Evolutionary conservation across 1,140 invertebrate genomes (phyloP), one percentile per base, ranked within the genome.

Genomic region (Sitodiplosis mosellana): DNA sequence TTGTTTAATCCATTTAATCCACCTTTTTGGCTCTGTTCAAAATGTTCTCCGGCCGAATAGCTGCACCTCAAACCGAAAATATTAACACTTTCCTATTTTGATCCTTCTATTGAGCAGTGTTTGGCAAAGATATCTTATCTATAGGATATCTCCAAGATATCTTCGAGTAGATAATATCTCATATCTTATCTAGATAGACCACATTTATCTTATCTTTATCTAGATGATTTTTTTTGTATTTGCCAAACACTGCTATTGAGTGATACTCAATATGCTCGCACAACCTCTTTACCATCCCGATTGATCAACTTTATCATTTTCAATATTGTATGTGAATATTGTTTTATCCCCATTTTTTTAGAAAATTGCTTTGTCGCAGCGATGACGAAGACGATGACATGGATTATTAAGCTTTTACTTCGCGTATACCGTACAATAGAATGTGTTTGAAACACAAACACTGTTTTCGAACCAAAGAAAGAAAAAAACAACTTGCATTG

Each of bases 331-430:
- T 15, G 33, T 34, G 8, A n/a, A 33, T 7, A 21, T 21, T 14
- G 5, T 44, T 44, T 44, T 27, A 12, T 17, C 43, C 45, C n/a
- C 8, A 45, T 12, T 22, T 14, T 56, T 58, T 52, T 63, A 64
- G 61, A 55, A 64, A 63, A 61, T 61, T 64, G 56, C 59, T 64
- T 56, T 64, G 61, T 60, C 59, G 61, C 54, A 64, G 61, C 55
- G 61, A 64, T 53, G 61, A 64, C 52, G 61, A 64, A 55, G 41
- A 43, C 20, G 61, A 64, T 59, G 61, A 63, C 40, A 57, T 63
- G 61, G 61, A 64, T 56, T 64, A 61, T 59, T 64, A 63, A 57
- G 53, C 10, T 27, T 27, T 27, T 5, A 27, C 27, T 10, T 27
- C 27, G 27, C 10, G 10, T 27, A 27, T 10, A 27, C 10, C 27